Base-by-base conservation (phyloP, 2,888 invertebrate genomes). In the Heliconius cydno region DNA sequence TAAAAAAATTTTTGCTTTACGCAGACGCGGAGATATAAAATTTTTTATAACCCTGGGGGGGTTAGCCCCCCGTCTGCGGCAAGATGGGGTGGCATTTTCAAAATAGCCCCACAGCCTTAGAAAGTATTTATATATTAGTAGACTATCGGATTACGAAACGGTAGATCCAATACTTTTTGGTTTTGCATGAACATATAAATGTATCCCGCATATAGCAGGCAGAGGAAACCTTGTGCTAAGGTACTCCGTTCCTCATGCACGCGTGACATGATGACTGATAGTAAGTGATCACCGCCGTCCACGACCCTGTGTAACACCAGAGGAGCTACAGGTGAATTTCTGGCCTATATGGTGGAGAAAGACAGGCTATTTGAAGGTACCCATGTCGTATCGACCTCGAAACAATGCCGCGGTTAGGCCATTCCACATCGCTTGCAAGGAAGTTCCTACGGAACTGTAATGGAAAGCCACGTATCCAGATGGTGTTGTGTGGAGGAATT, bases 11-110 rank as follows among this genome's bases (percentile, higher is more conserved):
- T 84, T 88, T 86, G 76, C 78, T 84, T 81, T 84, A 87, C 88
- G 88, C 87, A 88, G 87, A 84, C 88, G 87, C 88, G 85, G 79
- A 85, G 90, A 85, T 91, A 92, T 93, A 92, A 93, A 91, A 85
- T 80, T 85, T 89, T 92, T 93, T 92, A 92, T 88, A 86, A 86
- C 81, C 85, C 85, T 15, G 22, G 34, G 67, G 34, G 67, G 67
- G 85, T 84, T 82, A 19, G 82, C 63, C 83, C 86, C 81, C 82
- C 85, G 82, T 82, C 86, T 85, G 84, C 85, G 72, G 77, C 77
- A 57, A 38, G 65, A 34, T n/a, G 68, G 68, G 77, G 68, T 38
- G 77, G 68, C 57, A 34, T 76, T 76, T 67, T 76, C 28, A 76
- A 76, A 70, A 73, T 73, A 73, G 7, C 72, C 57, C 6, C 28